phyloP scores from a whole-genome alignment of 2,797 vertebrate species.

The Merluccius polli region DNA sequence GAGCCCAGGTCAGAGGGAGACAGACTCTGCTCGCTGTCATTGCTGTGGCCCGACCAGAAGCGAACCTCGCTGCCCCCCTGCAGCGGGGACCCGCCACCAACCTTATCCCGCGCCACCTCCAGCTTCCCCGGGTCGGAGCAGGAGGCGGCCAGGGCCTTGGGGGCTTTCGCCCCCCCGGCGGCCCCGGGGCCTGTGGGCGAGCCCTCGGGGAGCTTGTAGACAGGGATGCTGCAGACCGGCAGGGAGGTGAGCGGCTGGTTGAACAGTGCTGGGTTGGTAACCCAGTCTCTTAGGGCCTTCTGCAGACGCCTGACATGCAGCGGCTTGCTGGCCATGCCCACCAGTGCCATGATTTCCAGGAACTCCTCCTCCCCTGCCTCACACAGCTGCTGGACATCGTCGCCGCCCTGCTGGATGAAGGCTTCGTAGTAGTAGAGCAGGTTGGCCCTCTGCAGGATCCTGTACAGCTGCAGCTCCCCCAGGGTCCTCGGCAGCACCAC shows the following conservation, averaged over 20 bases:
- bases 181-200: conserved; percentile 75
- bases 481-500: conserved; percentile 92
- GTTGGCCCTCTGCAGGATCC: conserved; percentile 95
- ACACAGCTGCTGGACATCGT: conserved; percentile 97
- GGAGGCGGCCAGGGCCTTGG: conserved; percentile 79
- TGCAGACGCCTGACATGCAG: conserved; percentile 93
- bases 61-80: conserved; percentile 72
- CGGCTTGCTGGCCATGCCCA: conserved; percentile 98
- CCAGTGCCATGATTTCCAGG: conserved; percentile 97
- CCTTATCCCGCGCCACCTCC: conserved; percentile 66
- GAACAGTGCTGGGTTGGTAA: conserved; percentile 94
- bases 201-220: conserved; percentile 93
- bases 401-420: conserved; percentile 98
- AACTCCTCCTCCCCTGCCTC: conserved; percentile 98
- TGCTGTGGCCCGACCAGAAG: conserved; percentile 89
- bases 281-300: conserved; percentile 96
- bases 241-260: conserved; percentile 94
- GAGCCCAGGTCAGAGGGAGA: conserved; percentile 92
- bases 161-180: conserved; percentile 69
- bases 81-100: conserved; percentile 64
- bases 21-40: conserved; percentile 91
- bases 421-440: conserved; percentile 98
- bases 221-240: conserved; percentile 96
- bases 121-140: conserved; percentile 82
- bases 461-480: conserved; percentile 95